A percentile compares a stretch with the other conserved stretches of the same genome.
These are phyloP conservation scores for Nemotelus nigrinus DNA, from an alignment of 2,888 invertebrate species.

Conservation along the genomic window DNA sequence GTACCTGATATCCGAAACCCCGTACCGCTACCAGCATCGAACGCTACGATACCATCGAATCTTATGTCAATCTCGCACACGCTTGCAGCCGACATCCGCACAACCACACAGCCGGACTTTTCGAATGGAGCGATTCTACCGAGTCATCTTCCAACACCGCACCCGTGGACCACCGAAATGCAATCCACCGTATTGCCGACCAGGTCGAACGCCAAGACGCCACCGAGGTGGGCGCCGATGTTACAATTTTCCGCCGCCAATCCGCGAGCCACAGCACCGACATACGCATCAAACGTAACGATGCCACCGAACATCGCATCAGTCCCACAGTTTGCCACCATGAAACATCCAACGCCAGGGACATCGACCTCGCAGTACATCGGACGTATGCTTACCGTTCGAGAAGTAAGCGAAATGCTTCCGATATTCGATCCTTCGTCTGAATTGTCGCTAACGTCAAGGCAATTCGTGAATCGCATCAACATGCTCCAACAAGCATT, in stretches of 20 bases:
- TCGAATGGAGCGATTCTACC: conserved; percentile 23
- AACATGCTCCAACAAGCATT: not conserved
- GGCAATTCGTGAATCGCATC: not conserved
- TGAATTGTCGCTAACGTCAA: conserved; percentile 36
- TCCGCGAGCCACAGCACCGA: conserved; percentile 2
- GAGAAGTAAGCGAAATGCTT: not conserved
- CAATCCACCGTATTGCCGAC: conserved; percentile 53
- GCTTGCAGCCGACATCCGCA: not conserved
- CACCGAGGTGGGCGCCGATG: conserved; percentile 7
- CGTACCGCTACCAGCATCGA: conserved; percentile 8
- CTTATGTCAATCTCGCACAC: conserved; percentile 7
- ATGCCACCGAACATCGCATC: not conserved
- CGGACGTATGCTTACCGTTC: not conserved
- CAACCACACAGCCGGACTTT: not conserved
- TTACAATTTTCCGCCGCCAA: conserved; percentile 16
- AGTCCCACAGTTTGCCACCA: not conserved
- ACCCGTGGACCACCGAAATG: conserved; percentile 52
- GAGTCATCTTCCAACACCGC: conserved; percentile 36
- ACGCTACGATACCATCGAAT: conserved; percentile 6
- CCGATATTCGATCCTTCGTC: conserved; percentile 19
- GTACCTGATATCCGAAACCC: conserved; percentile 9
- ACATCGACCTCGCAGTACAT: conserved; percentile 9
- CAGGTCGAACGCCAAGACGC: conserved; percentile 5
- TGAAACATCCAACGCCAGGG: conserved; percentile 1
- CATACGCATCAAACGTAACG: conserved; percentile 19